A percentile compares a stretch with the other conserved stretches of the same genome.
These are phyloP conservation scores for Ceratina australensis DNA, from an alignment of 1,140 invertebrate species.

Conservation along the genomic window DNA sequence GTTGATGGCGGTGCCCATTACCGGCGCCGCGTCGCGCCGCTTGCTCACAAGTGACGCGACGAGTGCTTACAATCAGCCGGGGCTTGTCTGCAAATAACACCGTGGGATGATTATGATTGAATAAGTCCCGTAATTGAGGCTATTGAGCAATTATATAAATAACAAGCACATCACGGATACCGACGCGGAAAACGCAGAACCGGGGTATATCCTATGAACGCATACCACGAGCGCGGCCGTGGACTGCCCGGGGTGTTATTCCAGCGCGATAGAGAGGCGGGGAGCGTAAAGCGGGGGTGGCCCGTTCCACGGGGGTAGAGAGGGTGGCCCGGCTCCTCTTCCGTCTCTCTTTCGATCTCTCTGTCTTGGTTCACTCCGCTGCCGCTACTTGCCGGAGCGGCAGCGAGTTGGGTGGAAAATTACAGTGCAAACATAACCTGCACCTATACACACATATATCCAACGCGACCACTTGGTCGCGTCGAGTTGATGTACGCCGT, in stretches of 20 bases:
- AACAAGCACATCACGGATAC: slow-evolving; percentile 64
- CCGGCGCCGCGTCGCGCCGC: slow-evolving; percentile 53
- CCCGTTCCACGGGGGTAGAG: background rate
- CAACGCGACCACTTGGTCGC: slow-evolving; percentile 26
- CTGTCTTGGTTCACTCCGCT: background rate
- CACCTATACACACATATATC: slow-evolving; percentile 53
- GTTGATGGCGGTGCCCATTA: slow-evolving; percentile 15
- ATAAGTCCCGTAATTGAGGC: slow-evolving; percentile 78
- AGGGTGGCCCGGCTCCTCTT: slow-evolving; percentile 23
- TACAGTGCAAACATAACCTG: slow-evolving; percentile 73
- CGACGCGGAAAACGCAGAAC: background rate
- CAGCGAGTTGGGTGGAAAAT: slow-evolving; percentile 67
- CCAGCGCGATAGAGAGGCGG: slow-evolving; percentile 64
- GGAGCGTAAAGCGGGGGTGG: slow-evolving; percentile 37
- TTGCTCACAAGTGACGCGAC: slow-evolving; percentile 52
- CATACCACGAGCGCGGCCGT: slow-evolving; percentile 50
- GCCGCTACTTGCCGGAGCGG: slow-evolving; percentile 44
- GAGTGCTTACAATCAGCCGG: slow-evolving; percentile 77
- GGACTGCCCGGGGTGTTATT: slow-evolving; percentile 71
- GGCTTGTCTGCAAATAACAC: slow-evolving; percentile 79
- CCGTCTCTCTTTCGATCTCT: slow-evolving; percentile 3
- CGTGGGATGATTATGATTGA: slow-evolving; percentile 78
- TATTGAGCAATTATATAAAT: slow-evolving; percentile 80
- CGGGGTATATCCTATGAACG: slow-evolving; percentile 43
- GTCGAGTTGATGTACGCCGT: slow-evolving; percentile 39